These are phyloP conservation scores for Neoniphon sammara DNA, from an alignment of 2,797 vertebrate genomes.

Conservation along the genomic window DNA sequence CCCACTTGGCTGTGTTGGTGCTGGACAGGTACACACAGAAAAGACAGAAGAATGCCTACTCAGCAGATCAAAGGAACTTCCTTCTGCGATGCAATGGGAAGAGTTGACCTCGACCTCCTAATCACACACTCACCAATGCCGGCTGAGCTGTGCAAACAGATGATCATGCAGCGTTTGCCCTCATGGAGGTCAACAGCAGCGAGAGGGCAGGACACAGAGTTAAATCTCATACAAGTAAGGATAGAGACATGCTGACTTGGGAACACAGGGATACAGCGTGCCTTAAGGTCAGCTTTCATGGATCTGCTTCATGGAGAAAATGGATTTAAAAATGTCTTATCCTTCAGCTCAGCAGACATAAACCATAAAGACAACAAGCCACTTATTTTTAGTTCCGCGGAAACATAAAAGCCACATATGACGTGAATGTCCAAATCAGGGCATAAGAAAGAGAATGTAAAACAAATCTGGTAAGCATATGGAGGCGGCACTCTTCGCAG, in stretches of 20 bases:
- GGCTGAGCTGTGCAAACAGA: slow-evolving; percentile 32
- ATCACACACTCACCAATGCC: slow-evolving; percentile 59
- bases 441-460: background rate
- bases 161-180: slow-evolving; percentile 54
- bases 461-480: background rate
- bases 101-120: slow-evolving; percentile 72
- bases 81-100: slow-evolving; percentile 45
- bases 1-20: slow-evolving; percentile 52
- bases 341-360: background rate
- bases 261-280: background rate
- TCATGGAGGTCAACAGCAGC: slow-evolving; percentile 51
- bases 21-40: slow-evolving; percentile 71
- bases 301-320: background rate
- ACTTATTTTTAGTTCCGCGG: background rate
- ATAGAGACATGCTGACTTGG: slow-evolving; percentile 8
- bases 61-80: slow-evolving; percentile 76
- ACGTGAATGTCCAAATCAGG: background rate
- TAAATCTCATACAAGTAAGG: slow-evolving; percentile 1
- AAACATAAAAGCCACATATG: background rate
- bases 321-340: background rate
- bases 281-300: background rate
- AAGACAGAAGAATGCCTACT: slow-evolving; percentile 70
- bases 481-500: slow-evolving; percentile 10
- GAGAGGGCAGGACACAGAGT: slow-evolving; percentile 33
- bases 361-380: slow-evolving; percentile 2